A percentile compares a stretch with the other conserved stretches of the same genome.
Evolutionary conservation across 2,113 vertebrate species (phyloP).

Genomic region (Eonycteris spelaea): DNA sequence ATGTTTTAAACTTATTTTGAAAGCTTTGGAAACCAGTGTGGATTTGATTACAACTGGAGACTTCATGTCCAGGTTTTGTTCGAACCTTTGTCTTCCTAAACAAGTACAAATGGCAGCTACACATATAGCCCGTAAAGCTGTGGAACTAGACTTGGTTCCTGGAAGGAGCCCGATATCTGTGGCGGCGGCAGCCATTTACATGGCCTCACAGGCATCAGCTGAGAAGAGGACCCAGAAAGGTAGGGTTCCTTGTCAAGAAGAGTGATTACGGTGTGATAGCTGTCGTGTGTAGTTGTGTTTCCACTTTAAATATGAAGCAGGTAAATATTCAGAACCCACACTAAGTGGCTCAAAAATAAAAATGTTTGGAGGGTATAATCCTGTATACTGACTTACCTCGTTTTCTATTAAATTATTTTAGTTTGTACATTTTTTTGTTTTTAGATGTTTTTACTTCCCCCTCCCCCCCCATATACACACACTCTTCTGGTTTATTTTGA

Average conservation of each 20-base stretch:
- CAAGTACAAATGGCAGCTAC: conserved; percentile 99
- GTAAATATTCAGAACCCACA: not conserved
- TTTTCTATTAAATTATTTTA: not conserved
- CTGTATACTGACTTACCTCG: not conserved
- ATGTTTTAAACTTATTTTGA: conserved; percentile 99
- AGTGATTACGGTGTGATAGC: not conserved
- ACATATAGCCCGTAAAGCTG: conserved; percentile 95
- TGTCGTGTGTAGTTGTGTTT: not conserved
- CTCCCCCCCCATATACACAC: not conserved
- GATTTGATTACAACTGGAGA: conserved; percentile 99
- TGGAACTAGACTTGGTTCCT: conserved; percentile 96
- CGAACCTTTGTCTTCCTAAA: conserved; percentile 96
- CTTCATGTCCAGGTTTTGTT: conserved; percentile 99
- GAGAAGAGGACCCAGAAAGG: conserved; percentile 99
- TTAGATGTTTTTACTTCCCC: not conserved
- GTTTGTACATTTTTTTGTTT: not conserved
- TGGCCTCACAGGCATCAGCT: conserved; percentile 98
- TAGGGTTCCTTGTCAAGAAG: conserved; percentile 65
- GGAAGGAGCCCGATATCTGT: conserved; percentile 98
- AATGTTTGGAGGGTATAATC: not conserved
- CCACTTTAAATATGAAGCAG: not conserved
- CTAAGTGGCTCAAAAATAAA: not conserved
- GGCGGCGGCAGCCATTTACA: conserved; percentile 98
- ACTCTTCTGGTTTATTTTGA: not conserved
- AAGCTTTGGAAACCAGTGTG: conserved; percentile 98